Percentiles rank a stretch among this genome's conserved stretches.
Evolutionary conservation across 2,113 vertebrate species (phyloP).

Genomic region (Ginglymostoma cirratum): DNA sequence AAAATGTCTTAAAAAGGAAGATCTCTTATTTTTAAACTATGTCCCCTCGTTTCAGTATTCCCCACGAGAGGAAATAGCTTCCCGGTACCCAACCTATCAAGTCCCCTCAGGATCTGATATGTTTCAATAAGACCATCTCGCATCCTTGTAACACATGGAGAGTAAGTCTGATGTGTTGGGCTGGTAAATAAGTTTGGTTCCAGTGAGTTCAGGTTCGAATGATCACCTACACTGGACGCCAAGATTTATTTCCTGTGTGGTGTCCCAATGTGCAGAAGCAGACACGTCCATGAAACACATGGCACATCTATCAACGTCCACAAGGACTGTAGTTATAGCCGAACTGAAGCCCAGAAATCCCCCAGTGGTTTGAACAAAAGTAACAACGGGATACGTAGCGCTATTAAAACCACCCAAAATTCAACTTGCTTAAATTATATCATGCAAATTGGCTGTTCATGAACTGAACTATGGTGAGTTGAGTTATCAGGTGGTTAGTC

Average conservation of each 20-base stretch:
- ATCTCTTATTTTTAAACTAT: no score
- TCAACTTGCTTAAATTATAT: neutral
- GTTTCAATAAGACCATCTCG: no score
- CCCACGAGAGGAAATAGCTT: no score
- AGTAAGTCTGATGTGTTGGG: no score
- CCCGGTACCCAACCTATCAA: no score
- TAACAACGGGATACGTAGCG: neutral
- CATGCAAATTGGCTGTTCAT: neutral
- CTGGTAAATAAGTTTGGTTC: neutral
- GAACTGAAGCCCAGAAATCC: neutral
- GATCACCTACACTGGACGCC: neutral
- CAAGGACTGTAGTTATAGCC: neutral
- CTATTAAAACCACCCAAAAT: neutral
- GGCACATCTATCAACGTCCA: neutral
- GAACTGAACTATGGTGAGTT: neutral
- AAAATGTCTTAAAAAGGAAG: no score
- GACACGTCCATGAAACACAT: neutral
- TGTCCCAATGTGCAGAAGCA: neutral
- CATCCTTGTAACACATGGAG: no score
- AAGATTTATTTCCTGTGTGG: neutral
- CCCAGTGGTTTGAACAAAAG: neutral
- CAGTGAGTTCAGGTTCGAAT: neutral
- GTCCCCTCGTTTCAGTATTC: no score
- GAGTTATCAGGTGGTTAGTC: neutral
- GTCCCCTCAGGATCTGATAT: no score